Conservation (phyloP, 2,797 vertebrate species). For the Cynopterus sphinx region DNA sequence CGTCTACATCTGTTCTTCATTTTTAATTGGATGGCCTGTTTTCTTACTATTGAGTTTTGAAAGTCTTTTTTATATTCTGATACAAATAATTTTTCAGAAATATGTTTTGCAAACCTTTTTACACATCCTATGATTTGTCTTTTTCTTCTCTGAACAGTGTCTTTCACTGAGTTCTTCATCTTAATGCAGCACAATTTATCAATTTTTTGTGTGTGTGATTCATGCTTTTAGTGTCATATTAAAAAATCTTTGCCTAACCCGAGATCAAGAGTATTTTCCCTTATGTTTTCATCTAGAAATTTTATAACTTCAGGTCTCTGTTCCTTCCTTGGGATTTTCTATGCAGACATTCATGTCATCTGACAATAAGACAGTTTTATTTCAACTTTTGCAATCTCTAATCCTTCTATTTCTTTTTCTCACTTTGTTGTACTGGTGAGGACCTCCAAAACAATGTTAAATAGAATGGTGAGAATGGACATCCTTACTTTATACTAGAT, state of each 20-base stretch:
- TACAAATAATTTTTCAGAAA: background rate
- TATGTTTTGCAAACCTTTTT: constrained; percentile 3
- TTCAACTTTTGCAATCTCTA: background rate
- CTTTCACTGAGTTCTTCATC: background rate
- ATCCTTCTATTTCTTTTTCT: background rate
- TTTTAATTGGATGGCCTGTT: background rate
- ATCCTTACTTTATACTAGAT: background rate
- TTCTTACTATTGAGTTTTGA: background rate
- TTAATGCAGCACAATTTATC: background rate
- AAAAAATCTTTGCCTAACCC: background rate
- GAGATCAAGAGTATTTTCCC: background rate
- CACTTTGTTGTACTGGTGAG: background rate
- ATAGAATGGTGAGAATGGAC: background rate
- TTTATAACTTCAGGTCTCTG: background rate
- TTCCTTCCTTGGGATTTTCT: background rate
- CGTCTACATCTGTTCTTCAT: background rate
- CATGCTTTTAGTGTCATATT: background rate
- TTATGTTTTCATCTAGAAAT: background rate
- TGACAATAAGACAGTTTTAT: background rate
- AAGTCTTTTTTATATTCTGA: background rate
- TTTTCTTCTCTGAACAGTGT: background rate
- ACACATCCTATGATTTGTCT: background rate
- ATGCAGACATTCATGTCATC: background rate
- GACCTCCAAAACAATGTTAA: background rate
- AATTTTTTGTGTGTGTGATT: background rate